phyloP scores from a whole-genome alignment of 2,888 invertebrate genomes.

The Digitonthophagus gazella region DNA sequence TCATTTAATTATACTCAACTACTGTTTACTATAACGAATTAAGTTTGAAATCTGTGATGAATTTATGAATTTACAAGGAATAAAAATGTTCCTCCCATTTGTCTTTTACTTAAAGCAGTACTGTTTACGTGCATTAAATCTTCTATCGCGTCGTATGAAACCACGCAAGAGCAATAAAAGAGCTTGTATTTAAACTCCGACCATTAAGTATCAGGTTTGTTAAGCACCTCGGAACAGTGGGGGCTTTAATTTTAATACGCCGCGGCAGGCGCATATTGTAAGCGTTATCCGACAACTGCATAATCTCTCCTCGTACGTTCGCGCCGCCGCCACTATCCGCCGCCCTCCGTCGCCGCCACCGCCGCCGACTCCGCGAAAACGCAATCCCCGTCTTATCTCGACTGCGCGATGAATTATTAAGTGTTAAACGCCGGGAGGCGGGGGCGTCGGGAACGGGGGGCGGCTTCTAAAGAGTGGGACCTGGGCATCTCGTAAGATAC shows the following conservation, averaged over 20 bases:
- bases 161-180: neutral
- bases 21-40: too few relatives aligned
- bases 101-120: too few relatives aligned
- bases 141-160: neutral
- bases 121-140: neutral
- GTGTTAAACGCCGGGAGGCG: constrained; percentile 7
- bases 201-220: neutral
- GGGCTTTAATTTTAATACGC: constrained; percentile 15
- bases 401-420: constrained; percentile 14
- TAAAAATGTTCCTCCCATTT: too few relatives aligned
- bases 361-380: constrained; percentile 1
- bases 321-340: constrained; percentile 1
- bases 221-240: neutral
- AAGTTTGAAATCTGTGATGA: too few relatives aligned
- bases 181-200: neutral
- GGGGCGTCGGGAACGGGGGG: neutral
- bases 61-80: too few relatives aligned
- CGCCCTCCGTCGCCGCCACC: neutral
- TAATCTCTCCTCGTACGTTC: constrained; percentile 11
- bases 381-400: constrained; percentile 18
- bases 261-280: constrained; percentile 16
- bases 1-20: too few relatives aligned
- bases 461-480: neutral
- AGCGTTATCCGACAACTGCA: constrained; percentile 16
- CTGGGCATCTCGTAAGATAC: neutral